Evolutionary conservation across 2,113 vertebrate genomes (phyloP), one percentile per base, ranked within the genome.

Genomic region (Phylloscopus whistleri): DNA sequence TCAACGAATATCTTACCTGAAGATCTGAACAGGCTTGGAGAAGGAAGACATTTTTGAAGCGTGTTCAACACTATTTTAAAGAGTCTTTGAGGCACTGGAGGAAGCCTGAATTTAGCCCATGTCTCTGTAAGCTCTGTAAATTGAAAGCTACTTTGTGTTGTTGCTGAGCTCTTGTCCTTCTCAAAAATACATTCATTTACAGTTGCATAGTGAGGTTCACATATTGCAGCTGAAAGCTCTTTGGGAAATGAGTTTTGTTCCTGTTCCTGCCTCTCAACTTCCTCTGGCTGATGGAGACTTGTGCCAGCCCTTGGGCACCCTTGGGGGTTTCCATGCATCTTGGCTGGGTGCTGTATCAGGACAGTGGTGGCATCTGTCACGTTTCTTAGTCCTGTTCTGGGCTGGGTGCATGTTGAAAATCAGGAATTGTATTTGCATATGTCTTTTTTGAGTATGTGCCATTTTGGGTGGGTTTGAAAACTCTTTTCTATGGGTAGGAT

Each of bases 401-500:
- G 10, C 49, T 64, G 43, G 10, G 15, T 51, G 17, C 23, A 3
- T 58, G 9, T 20, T 72, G 75, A 62, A 86, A 91, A 28, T 60
- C 28, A 7, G 49, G 22, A 76, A 33, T 80, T 83, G 41, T 9
- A 22, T 67, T 91, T 56, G 21, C 1, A 1, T 69, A 27, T 15
- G 3, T 56, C 1, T 16, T 67, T 87, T 76, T 53, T 62, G 24
- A 66, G 8, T 69, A 30, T 63, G 20, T 68, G n/a, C 49, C 28
- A 10, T 64, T 93, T 52, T 56, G 35, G 37, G 31, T 23, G 28
- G 37, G 13, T 84, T 63, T 70, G 52, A 72, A 89, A 89, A 51
- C 20, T 6, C 21, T 48, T 60, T 79, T 51, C 24, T 9, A 0
- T 39, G 15, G 0, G 3, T 52, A 59, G 53, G 49, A 37, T 51